A percentile compares a stretch with the other conserved stretches of the same genome.
These are phyloP conservation scores for Thermophis baileyi DNA, from an alignment of 2,113 vertebrate species.

Conservation along the genomic window DNA sequence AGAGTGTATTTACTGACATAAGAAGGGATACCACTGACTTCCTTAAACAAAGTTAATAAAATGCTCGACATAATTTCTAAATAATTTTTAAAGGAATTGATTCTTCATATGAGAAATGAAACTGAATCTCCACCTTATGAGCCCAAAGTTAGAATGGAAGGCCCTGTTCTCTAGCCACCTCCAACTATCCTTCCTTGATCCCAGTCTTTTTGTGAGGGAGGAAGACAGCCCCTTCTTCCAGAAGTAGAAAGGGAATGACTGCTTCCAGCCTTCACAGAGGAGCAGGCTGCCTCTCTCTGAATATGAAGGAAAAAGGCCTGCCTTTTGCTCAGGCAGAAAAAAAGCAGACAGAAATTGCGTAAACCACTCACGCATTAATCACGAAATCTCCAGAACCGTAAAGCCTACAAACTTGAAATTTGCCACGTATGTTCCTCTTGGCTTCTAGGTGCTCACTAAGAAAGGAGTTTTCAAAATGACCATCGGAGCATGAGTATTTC, in stretches of 20 bases:
- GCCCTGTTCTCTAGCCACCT: not conserved
- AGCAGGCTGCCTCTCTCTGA: not conserved
- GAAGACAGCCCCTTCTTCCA: not conserved
- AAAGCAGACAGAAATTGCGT: not conserved
- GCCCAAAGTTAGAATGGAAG: not conserved
- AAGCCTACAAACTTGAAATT: too few species aligned
- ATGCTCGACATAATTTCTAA: not conserved
- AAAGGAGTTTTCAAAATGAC: too few species aligned
- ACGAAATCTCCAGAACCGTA: too few species aligned
- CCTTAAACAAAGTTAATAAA: not conserved
- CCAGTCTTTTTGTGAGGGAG: not conserved
- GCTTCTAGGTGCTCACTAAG: too few species aligned
- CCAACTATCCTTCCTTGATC: not conserved
- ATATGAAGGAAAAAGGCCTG: not conserved
- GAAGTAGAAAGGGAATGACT: not conserved
- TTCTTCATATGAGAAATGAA: not conserved
- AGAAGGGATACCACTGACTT: not conserved
- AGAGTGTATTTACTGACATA: not conserved
- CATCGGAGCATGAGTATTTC: too few species aligned
- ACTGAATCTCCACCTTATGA: not conserved
- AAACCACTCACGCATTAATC: too few species aligned
- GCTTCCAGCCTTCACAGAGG: not conserved
- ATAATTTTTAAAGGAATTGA: not conserved
- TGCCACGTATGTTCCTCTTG: too few species aligned
- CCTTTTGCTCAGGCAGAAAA: not conserved